A percentile compares a stretch with the other conserved stretches of the same genome.
Evolutionary conservation across 2,113 vertebrate species (phyloP).

Genomic region (Misgurnus anguillicaudatus): DNA sequence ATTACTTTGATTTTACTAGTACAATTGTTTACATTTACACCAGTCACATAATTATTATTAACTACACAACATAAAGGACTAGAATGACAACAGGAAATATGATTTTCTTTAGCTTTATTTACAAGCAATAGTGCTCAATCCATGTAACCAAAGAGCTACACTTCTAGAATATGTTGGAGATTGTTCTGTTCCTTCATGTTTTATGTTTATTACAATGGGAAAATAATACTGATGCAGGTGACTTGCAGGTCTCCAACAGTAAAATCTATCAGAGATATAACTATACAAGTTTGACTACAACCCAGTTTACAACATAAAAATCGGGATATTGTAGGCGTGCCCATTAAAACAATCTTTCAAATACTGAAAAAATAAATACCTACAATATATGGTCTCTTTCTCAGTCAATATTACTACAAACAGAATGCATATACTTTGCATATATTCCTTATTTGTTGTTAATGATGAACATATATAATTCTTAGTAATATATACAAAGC

Average conservation of each 20-base stretch:
- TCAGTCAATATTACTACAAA: conserved; percentile 62
- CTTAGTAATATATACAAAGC: conserved; percentile 68
- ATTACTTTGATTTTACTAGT: not conserved
- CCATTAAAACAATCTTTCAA: conserved; percentile 73
- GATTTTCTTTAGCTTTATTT: conserved; percentile 77
- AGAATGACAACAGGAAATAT: conserved; percentile 6
- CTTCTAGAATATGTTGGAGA: conserved; percentile 60
- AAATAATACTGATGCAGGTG: conserved; percentile 70
- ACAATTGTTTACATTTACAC: not conserved
- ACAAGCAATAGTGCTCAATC: conserved; percentile 79
- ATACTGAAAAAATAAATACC: conserved; percentile 73
- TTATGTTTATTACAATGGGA: conserved; percentile 57
- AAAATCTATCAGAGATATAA: conserved; percentile 48
- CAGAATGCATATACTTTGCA: conserved; percentile 70
- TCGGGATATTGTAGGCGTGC: conserved; percentile 69
- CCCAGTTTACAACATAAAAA: conserved; percentile 57
- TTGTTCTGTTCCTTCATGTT: conserved; percentile 76
- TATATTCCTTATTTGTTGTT: conserved; percentile 75
- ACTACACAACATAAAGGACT: conserved; percentile 14
- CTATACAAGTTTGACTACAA: conserved; percentile 30
- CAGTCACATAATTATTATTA: not conserved
- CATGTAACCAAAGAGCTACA: conserved; percentile 65
- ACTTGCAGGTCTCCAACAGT: conserved; percentile 48
- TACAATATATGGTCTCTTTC: conserved; percentile 73
- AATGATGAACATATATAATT: conserved; percentile 72